Conservation (phyloP, 1,140 invertebrate species). For the Micrasema longulum region DNA sequence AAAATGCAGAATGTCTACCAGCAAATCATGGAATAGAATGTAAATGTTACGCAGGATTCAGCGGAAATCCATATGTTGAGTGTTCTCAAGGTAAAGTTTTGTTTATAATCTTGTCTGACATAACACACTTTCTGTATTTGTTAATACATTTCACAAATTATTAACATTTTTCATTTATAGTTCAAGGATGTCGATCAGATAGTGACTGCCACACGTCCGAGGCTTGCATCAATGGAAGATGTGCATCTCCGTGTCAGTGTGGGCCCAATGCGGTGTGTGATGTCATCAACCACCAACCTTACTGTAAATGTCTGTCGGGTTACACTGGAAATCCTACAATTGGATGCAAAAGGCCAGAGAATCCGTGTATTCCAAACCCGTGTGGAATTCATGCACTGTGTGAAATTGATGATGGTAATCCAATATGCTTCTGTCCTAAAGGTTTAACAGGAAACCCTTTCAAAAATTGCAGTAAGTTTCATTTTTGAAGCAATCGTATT, state of each 20-base stretch:
- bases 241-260: conserved; percentile 81
- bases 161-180: conserved; percentile 58
- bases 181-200: conserved; percentile 76
- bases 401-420: conserved; percentile 86
- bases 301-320: conserved; percentile 82
- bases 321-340: conserved; percentile 78
- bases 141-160: no score
- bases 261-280: conserved; percentile 82
- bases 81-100: conserved; percentile 71
- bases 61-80: conserved; percentile 83
- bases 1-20: conserved; percentile 84
- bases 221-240: conserved; percentile 81
- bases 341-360: conserved; percentile 72
- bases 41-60: conserved; percentile 79
- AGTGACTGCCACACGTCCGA: conserved; percentile 76
- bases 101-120: no score
- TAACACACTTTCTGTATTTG: no score
- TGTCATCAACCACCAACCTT: conserved; percentile 77
- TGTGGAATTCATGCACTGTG: conserved; percentile 87
- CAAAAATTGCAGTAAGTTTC: conserved; percentile 88
- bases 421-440: conserved; percentile 90
- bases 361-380: conserved; percentile 86
- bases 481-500: no score
- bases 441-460: conserved; percentile 92
- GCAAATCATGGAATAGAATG: conserved; percentile 84